Percentiles rank a stretch among this genome's conserved stretches.
phyloP scores from a whole-genome alignment of 2,113 vertebrate genomes.

The Meleagris gallopavo region DNA sequence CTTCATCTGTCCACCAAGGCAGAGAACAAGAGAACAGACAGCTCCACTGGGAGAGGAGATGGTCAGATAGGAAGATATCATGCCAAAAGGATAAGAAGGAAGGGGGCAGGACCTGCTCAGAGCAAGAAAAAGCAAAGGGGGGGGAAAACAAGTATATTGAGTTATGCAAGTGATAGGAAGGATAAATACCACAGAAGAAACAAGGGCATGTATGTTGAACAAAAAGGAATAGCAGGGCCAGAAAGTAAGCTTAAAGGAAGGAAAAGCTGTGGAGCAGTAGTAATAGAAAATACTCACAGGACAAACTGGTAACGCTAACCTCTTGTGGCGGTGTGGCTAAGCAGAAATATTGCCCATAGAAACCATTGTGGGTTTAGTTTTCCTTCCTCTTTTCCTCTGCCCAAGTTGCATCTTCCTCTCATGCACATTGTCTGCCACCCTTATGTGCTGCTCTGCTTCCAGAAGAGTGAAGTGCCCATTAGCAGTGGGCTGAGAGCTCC shows the following conservation, averaged over 20 bases:
- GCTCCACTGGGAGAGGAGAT: not conserved
- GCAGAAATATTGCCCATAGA: no score
- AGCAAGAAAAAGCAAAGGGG: not conserved
- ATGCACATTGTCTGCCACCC: no score
- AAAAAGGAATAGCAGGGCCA: not conserved
- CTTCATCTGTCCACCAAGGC: not conserved
- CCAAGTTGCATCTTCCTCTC: no score
- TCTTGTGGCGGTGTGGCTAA: no score
- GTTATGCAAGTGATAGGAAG: not conserved
- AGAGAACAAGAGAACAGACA: not conserved
- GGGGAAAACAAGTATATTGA: not conserved
- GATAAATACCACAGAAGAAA: not conserved
- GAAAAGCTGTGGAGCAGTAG: not conserved
- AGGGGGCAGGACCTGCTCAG: no score
- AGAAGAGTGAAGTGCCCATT: no score
- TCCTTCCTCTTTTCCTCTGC: no score
- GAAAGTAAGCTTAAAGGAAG: not conserved
- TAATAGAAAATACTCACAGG: not conserved
- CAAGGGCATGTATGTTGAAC: no score
- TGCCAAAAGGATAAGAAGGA: not conserved
- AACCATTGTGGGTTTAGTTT: no score
- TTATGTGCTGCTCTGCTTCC: no score
- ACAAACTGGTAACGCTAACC: no score
- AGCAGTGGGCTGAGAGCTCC: no score
- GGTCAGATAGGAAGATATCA: not conserved